Evolutionary conservation across 2,113 vertebrate species (phyloP).

Genomic region (Toxotes chatareus): DNA sequence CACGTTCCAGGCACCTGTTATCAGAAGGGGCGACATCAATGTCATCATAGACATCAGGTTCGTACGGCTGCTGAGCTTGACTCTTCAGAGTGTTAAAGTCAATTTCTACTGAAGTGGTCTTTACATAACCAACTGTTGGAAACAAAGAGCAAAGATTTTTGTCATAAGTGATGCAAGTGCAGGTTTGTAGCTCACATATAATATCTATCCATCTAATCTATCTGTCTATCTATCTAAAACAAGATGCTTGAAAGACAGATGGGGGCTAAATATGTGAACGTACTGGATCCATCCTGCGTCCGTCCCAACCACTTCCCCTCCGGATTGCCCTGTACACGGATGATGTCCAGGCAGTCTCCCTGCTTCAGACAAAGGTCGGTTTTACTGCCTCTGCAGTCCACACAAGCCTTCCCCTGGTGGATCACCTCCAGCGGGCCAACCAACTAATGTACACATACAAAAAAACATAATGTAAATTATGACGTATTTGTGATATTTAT

Average conservation of each 20-base stretch:
- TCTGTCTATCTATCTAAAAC: no score
- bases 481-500: neutral
- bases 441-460: conserved; percentile 80
- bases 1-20: conserved; percentile 52
- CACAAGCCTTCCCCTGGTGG: conserved; percentile 87
- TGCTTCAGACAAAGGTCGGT: conserved; percentile 90
- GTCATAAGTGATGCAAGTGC: neutral
- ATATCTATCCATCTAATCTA: no score
- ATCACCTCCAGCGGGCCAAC: conserved; percentile 86
- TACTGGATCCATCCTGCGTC: conserved; percentile 87
- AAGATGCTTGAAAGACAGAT: neutral
- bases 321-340: conserved; percentile 92
- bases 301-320: conserved; percentile 95
- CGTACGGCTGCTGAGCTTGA: conserved; percentile 54
- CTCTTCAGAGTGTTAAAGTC: conserved; percentile 90
- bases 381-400: conserved; percentile 88
- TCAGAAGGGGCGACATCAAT: conserved; percentile 88
- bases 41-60: conserved; percentile 93
- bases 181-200: no score
- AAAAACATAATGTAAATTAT: no score
- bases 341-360: conserved; percentile 91
- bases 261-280: conserved; percentile 52
- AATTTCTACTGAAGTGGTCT: conserved; percentile 90
- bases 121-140: conserved; percentile 92
- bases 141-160: neutral